These are phyloP conservation scores for Hymenochirus boettgeri DNA, from an alignment of 2,113 vertebrate genomes.

Conservation along the genomic window DNA sequence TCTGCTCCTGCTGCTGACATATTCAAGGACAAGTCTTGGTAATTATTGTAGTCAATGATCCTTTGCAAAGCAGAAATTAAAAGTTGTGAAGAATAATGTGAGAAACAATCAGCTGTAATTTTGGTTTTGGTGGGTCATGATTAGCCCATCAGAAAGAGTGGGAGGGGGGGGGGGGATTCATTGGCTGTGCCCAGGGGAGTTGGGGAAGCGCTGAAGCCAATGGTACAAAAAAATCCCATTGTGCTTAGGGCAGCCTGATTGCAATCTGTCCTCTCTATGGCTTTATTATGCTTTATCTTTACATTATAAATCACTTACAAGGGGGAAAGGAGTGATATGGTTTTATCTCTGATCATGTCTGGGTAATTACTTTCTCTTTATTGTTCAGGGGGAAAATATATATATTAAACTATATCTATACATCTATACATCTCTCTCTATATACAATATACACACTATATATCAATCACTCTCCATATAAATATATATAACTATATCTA, in stretches of 20 bases:
- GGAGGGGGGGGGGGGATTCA: no score
- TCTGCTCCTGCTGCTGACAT: conserved; percentile 62
- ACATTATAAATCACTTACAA: conserved; percentile 68
- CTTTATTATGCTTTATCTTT: conserved; percentile 69
- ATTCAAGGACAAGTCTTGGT: conserved; percentile 84
- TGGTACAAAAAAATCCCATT: conserved; percentile 25
- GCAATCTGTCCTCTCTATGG: conserved; percentile 66
- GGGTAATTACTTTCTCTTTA: conserved; percentile 53
- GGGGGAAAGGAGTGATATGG: conserved; percentile 49
- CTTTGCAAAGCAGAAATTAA: conserved; percentile 91
- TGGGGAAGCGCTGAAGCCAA: conserved; percentile 25
- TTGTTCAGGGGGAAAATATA: not conserved
- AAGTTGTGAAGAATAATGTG: conserved; percentile 91
- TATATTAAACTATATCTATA: no score
- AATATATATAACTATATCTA: no score
- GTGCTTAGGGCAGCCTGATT: conserved; percentile 53
- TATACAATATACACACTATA: no score
- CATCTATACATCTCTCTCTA: no score
- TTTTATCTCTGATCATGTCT: conserved; percentile 52
- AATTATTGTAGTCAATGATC: conserved; percentile 95
- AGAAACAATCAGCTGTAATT: conserved; percentile 83
- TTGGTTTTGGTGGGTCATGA: conserved; percentile 72
- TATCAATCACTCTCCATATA: no score
- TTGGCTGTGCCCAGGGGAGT: conserved; percentile 60
- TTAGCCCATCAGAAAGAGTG: conserved; percentile 81